These are phyloP conservation scores for Prenolepis imparis DNA, from an alignment of 2,888 invertebrate genomes.

Conservation along the genomic window DNA sequence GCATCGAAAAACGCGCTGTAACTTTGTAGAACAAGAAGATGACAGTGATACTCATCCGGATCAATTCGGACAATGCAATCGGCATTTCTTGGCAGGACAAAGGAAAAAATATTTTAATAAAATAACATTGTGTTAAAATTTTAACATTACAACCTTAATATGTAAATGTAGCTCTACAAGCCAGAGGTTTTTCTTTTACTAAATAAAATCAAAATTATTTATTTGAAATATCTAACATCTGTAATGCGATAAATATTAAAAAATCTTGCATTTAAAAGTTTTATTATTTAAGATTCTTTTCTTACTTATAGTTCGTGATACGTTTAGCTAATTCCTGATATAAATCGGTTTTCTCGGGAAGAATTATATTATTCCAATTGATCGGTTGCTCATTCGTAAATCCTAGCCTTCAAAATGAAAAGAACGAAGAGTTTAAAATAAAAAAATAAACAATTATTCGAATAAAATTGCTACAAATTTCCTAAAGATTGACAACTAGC, in stretches of 20 bases:
- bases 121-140: neutral
- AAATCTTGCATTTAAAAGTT: neutral
- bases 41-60: constrained; percentile 90
- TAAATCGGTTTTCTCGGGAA: constrained; percentile 90
- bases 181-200: neutral
- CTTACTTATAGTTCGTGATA: constrained; percentile 90
- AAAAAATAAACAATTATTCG: neutral
- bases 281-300: constrained; percentile 32
- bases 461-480: neutral
- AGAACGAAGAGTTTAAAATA: neutral
- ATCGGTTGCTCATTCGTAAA: constrained; percentile 88
- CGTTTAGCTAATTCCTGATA: constrained; percentile 90
- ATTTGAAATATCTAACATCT: neutral
- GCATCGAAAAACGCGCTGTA: constrained; percentile 90
- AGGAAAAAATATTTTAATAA: neutral
- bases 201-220: constrained; percentile 3
- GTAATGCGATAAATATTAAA: neutral
- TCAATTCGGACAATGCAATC: constrained; percentile 90
- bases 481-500: neutral
- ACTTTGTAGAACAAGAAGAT: constrained; percentile 90
- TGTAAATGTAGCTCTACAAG: neutral
- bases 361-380: constrained; percentile 89
- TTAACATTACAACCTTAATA: neutral
- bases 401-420: constrained; percentile 86
- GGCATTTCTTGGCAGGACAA: constrained; percentile 88